Percentiles rank a stretch among this genome's conserved stretches.
Evolutionary conservation across 1,140 invertebrate species (phyloP).

Genomic region (Liolophura sinensis): DNA sequence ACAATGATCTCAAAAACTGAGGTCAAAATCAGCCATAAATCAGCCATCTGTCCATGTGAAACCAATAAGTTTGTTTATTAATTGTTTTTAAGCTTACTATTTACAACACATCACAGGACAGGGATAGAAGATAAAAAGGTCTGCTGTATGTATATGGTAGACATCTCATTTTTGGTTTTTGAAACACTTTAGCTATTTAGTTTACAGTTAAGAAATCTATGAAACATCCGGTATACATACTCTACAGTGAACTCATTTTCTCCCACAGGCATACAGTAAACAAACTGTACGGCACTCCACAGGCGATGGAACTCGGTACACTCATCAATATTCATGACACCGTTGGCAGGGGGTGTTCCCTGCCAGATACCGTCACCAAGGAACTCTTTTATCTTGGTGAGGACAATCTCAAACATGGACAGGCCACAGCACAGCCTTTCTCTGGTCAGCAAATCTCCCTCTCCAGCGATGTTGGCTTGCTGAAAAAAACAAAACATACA

Average conservation of each 20-base stretch:
- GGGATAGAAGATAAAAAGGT: no score
- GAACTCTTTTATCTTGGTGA: conserved; percentile 83
- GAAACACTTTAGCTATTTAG: no score
- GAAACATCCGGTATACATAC: conserved; percentile 66
- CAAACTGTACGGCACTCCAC: conserved; percentile 98
- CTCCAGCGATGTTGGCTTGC: conserved; percentile 63
- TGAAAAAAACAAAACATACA: conserved; percentile 23
- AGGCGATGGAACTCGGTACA: conserved; percentile 96
- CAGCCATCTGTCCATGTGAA: no score
- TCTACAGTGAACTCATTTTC: conserved; percentile 97
- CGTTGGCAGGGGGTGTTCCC: conserved; percentile 82
- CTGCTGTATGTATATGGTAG: no score
- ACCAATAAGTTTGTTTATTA: no score
- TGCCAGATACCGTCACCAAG: conserved; percentile 87
- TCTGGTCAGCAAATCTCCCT: conserved; percentile 94
- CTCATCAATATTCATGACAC: conserved; percentile 95
- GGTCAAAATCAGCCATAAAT: no score
- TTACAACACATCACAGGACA: no score
- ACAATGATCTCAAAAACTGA: no score
- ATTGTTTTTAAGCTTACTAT: no score
- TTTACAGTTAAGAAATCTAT: background rate
- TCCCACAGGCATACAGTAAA: conserved; percentile 96
- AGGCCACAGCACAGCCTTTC: conserved; percentile 98
- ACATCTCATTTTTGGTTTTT: no score
- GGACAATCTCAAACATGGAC: conserved; percentile 95